These are phyloP conservation scores for Myotis daubentonii DNA, from an alignment of 2,797 vertebrate species.

Conservation along the genomic window DNA sequence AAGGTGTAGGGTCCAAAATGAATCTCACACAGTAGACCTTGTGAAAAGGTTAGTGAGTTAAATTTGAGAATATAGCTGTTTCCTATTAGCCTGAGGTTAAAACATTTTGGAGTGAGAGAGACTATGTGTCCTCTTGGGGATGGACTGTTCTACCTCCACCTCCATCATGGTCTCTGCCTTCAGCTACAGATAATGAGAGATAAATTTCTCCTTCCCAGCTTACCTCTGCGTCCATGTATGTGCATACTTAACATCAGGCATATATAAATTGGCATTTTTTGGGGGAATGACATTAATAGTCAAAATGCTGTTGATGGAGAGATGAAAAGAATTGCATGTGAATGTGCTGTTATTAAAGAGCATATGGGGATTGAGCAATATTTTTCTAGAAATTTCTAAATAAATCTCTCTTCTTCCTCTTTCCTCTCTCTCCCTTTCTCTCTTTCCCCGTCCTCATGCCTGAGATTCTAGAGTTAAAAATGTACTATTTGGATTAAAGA, in stretches of 20 bases:
- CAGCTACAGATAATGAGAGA: background rate
- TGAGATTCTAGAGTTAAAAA: constrained; percentile 15
- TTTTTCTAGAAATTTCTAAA: background rate
- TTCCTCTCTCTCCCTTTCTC: background rate
- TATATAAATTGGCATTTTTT: background rate
- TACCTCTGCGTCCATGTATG: rapidly evolving
- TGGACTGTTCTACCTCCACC: background rate
- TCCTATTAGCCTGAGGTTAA: background rate
- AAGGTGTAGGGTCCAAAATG: background rate
- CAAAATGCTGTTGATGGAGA: background rate
- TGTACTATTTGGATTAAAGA: background rate
- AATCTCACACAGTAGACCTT: background rate
- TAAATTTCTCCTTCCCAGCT: background rate
- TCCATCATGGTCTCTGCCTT: background rate
- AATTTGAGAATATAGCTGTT: background rate
- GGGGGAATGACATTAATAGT: background rate
- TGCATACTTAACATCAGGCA: background rate
- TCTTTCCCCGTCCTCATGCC: background rate
- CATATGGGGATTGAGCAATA: background rate
- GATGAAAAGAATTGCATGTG: background rate
- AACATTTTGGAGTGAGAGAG: background rate
- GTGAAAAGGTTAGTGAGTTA: background rate
- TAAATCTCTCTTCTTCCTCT: background rate
- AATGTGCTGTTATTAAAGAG: background rate
- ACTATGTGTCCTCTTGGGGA: background rate